Conservation (phyloP, 2,113 vertebrate genomes). For the Syrmaticus mikado region DNA sequence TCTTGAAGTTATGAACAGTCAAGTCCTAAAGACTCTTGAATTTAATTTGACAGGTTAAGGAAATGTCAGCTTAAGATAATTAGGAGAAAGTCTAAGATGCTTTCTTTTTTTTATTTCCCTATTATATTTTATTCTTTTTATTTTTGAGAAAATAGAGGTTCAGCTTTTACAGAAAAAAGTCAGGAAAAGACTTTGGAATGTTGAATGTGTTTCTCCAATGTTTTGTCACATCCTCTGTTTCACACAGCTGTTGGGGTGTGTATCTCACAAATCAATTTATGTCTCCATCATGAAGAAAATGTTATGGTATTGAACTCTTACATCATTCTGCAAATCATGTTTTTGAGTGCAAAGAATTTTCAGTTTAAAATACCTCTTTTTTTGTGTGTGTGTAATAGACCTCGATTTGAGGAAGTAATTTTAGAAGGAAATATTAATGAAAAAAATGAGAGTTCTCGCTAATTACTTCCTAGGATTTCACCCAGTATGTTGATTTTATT, state of each 20-base stretch:
- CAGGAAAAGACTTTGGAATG: not conserved
- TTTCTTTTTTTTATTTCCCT: not conserved
- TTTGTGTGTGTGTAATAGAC: not conserved
- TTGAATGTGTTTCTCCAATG: not conserved
- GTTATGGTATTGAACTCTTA: not conserved
- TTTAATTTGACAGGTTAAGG: slow-evolving; percentile 34
- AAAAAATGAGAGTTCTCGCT: not conserved
- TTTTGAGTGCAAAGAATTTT: not conserved
- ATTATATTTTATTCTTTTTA: not conserved
- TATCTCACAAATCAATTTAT: slow-evolving; percentile 26
- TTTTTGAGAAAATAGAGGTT: slow-evolving; percentile 11
- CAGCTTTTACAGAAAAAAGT: slow-evolving; percentile 1
- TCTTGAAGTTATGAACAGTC: not conserved
- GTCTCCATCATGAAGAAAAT: not conserved
- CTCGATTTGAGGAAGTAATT: not conserved
- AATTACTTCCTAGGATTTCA: not conserved
- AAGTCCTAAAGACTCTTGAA: slow-evolving; percentile 33
- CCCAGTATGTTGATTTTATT: not conserved
- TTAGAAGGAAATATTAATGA: not conserved
- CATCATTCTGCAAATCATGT: slow-evolving; percentile 2
- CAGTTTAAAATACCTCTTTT: not conserved
- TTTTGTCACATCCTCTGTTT: slow-evolving; percentile 15
- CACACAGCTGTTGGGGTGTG: slow-evolving; percentile 41
- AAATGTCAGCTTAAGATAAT: slow-evolving; percentile 39
- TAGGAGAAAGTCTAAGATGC: not conserved